Evolutionary conservation across 35 echinoderm and acorn worm species (phyloP).

Genomic region (Apostichopus japonicus): DNA sequence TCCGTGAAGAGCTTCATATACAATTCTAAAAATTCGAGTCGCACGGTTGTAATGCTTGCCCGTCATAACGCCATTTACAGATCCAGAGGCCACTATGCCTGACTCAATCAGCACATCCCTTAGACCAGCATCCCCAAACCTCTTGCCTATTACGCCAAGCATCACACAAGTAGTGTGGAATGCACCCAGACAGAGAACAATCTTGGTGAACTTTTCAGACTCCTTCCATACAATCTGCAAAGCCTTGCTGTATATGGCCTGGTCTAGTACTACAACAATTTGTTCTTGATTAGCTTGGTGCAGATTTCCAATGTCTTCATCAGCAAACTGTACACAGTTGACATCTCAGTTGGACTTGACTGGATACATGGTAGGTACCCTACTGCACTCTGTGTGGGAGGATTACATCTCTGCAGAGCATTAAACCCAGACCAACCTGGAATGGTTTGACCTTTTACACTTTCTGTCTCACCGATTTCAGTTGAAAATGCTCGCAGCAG

Average conservation of each 20-base stretch:
- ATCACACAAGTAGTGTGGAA: too few relatives aligned
- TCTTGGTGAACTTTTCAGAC: too few relatives aligned
- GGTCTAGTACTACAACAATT: neutral
- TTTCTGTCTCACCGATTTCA: neutral
- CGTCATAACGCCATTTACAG: too few relatives aligned
- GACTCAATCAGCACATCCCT: too few relatives aligned
- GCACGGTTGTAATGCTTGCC: too few relatives aligned
- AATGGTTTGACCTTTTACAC: neutral
- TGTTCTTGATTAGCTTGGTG: neutral
- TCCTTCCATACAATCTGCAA: too few relatives aligned
- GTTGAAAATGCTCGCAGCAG: neutral
- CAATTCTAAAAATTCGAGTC: too few relatives aligned
- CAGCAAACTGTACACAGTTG: neutral
- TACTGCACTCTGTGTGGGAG: neutral
- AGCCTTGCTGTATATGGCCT: neutral
- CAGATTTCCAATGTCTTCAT: neutral
- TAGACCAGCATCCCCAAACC: too few relatives aligned
- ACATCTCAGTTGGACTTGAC: slow-evolving; percentile 20
- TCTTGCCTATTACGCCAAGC: too few relatives aligned
- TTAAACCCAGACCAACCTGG: slow-evolving; percentile 24
- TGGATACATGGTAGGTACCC: neutral
- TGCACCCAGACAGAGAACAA: too few relatives aligned
- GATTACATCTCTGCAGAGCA: neutral
- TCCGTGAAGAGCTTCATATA: slow-evolving; percentile 42
- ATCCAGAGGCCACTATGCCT: too few relatives aligned